Base-by-base conservation (phyloP, 2,888 invertebrate species). In the Epirrita christyi region DNA sequence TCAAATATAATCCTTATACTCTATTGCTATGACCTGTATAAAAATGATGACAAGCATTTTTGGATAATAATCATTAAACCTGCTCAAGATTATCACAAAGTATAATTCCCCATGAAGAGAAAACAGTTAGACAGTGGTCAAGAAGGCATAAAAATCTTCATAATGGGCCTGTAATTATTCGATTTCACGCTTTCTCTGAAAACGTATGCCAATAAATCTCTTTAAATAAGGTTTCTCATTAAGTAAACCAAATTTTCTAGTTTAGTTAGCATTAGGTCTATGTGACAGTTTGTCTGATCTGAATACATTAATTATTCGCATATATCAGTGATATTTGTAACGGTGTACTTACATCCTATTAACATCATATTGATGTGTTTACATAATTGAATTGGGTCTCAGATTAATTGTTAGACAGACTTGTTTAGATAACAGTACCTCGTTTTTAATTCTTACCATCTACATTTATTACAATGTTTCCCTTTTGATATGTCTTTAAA, bases 281-380 rank as follows among this genome's bases (percentile, higher is more conserved):
- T 48, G 50, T 71, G 73, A 73, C 74, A 78, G 72, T 78, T 72
- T 71, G 68, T 62, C 71, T 66, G 64, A 78, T 84, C 86, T 72
- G 73, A 80, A 85, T 86, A 72, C 85, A 83, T 80, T 21, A 83
- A 82, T 81, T 78, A 77, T 83, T 86, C 78, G 77, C 85, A 69
- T 41, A 43, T 53, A 55, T 52, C 55, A 47, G 59, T 36, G 59
- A 59, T 49, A 51, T 55, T 51, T 50, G 15, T 48, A 51, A 59
- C 59, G 50, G 55, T 55, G 38, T 34, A 11, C 37, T 44, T 37
- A 50, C 47, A 47, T 56, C 41, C 50, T 45, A 45, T 40, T 55
- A 46, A 43, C 59, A 40, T 57, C 29, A 10, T 47, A 47, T 38
- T 58, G 53, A 49, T 50, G 54, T 55, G 55, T 59, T 51, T 51